Conservation (phyloP, 2,888 invertebrate species). For the Catocala nupta region DNA sequence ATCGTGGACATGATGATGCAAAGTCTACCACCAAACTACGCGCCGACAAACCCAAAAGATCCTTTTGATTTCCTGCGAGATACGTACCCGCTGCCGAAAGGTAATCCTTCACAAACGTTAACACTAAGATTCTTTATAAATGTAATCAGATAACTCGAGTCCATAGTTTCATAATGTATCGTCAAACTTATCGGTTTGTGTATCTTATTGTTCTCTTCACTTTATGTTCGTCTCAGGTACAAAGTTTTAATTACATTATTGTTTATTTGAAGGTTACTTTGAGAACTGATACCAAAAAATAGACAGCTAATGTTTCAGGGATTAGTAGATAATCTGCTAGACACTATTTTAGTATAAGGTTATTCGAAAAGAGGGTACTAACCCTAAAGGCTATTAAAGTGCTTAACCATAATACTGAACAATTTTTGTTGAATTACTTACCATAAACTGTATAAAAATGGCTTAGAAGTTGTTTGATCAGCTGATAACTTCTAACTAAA, state of each 20-base stretch:
- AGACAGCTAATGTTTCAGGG: constrained; percentile 9
- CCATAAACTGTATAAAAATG: no score
- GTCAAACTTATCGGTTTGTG: constrained; percentile 13
- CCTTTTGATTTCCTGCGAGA: constrained; percentile 80
- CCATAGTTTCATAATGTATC: constrained; percentile 13
- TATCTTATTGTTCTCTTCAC: constrained; percentile 37
- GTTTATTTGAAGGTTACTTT: constrained; percentile 28
- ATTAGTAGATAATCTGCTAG: no score
- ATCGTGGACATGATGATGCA: constrained; percentile 79
- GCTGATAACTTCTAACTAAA: no score
- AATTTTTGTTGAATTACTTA: no score
- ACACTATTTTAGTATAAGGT: no score
- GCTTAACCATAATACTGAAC: no score
- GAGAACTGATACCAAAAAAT: constrained; percentile 20
- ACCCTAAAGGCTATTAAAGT: no score
- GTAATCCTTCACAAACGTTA: constrained; percentile 57
- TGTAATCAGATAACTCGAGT: constrained; percentile 7
- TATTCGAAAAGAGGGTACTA: no score
- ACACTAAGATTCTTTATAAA: constrained; percentile 7
- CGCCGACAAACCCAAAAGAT: constrained; percentile 67
- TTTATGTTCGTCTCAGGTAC: constrained; percentile 13
- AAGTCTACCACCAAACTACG: constrained; percentile 65
- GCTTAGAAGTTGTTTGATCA: no score
- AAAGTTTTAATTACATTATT: constrained; percentile 45
- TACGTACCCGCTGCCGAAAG: constrained; percentile 78